These are phyloP conservation scores for Calidris pygmaea DNA, from an alignment of 2,113 vertebrate genomes.

Conservation along the genomic window DNA sequence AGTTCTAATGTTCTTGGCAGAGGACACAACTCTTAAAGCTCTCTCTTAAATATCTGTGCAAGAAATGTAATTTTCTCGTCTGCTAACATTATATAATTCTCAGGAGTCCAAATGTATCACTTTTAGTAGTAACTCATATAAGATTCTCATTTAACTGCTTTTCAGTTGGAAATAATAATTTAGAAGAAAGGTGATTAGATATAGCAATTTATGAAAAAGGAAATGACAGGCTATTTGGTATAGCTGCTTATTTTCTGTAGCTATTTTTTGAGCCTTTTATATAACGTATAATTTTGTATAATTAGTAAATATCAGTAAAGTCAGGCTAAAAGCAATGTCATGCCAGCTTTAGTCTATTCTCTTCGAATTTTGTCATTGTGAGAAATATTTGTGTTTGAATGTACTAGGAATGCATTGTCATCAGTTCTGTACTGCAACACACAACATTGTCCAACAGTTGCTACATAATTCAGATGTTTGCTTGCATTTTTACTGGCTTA, in stretches of 20 bases:
- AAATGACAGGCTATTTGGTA: neutral
- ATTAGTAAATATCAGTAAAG: neutral
- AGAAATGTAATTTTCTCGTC: neutral
- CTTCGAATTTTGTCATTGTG: neutral
- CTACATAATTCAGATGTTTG: neutral
- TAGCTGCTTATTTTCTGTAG: neutral
- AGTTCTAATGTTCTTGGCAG: neutral
- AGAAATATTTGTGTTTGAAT: neutral
- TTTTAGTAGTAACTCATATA: neutral
- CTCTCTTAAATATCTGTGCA: neutral
- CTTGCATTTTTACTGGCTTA: neutral
- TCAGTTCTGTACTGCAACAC: neutral
- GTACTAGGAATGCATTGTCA: neutral
- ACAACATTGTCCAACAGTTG: neutral
- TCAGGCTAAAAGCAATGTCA: neutral
- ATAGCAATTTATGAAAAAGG: neutral
- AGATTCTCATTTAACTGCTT: neutral
- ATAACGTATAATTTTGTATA: neutral
- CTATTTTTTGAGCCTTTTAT: neutral
- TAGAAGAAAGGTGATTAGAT: neutral
- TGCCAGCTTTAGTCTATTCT: neutral
- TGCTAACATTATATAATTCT: neutral
- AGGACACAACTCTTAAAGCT: neutral
- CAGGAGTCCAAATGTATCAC: neutral
- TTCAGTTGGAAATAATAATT: neutral